Base-by-base conservation (phyloP, 2,113 vertebrate species). In the Erinaceus europaeus region DNA sequence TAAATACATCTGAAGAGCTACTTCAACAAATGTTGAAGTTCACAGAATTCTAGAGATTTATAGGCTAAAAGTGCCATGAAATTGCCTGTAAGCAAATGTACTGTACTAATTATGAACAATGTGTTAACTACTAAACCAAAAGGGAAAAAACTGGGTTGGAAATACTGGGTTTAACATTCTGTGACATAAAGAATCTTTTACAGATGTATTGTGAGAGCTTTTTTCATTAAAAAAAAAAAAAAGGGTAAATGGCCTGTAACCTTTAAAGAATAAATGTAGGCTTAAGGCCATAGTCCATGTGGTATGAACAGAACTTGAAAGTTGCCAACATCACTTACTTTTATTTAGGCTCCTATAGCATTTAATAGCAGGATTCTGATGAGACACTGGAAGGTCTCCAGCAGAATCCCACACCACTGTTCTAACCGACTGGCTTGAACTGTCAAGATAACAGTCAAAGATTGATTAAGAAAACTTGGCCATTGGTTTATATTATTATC, bases 21-120 rank as follows among this genome's bases (percentile, higher is more conserved):
- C 10, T 76, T 71, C 0, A 0, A 0, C 93, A 95, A 94, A 94
- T 75, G 52, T 53, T 74, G 71, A 95, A 94, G 95, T 96, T 97
- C 95, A 97, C 94, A 96, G 92, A 95, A 94, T 90, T 86, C 25
- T 81, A 17, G 88, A 93, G 86, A 95, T 89, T 95, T 95, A 97
- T 68, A 96, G 53, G 81, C 55, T 86, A 72, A 78, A 95, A 90
- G 87, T 80, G 93, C 57, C 82, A 20, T 68, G 77, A 67, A 78
- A 69, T 83, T 93, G 72, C 78, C 90, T 94, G 86, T 59, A 95
- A 94, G 85, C 34, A 57, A 94, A 92, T 83, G 91, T 96, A 95
- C 86, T 95, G 83, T 64, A 88, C 91, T 95, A 93, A 92, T 92
- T 91, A 90, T 78, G 92, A 95, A 91, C 87, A 96, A 93, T 91